These are phyloP conservation scores for Epirrita christyi DNA, from an alignment of 2,888 invertebrate genomes.

Conservation along the genomic window DNA sequence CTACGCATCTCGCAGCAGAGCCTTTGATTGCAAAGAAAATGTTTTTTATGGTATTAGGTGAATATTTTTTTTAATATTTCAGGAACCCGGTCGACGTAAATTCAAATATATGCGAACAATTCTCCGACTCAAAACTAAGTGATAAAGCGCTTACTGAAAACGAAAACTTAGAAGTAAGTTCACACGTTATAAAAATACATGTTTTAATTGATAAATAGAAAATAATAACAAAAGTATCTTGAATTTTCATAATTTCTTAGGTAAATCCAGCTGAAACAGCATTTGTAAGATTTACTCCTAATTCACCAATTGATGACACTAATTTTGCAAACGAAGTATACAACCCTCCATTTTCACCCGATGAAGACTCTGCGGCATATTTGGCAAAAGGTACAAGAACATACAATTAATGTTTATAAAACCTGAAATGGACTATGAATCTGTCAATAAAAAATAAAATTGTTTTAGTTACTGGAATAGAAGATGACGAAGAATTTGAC, in stretches of 20 bases:
- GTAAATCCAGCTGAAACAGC: constrained; percentile 89
- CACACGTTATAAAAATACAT: neutral
- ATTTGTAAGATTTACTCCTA: constrained; percentile 91
- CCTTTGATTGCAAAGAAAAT: neutral
- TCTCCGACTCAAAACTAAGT: constrained; percentile 68
- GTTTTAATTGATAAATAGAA: neutral
- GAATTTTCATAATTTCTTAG: constrained; percentile 40
- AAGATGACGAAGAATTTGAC: constrained; percentile 45
- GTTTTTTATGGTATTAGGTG: too few species aligned
- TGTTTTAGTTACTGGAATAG: constrained; percentile 35
- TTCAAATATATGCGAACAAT: constrained; percentile 73
- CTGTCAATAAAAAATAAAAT: too few species aligned
- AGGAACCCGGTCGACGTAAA: constrained; percentile 71
- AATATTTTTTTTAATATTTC: constrained; percentile 35
- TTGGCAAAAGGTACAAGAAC: constrained; percentile 60
- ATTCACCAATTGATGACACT: constrained; percentile 84
- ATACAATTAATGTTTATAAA: neutral
- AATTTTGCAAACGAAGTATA: constrained; percentile 93
- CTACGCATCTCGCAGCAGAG: constrained; percentile 14
- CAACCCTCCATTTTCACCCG: constrained; percentile 87
- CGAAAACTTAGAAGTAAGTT: constrained; percentile 55
- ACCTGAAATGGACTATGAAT: neutral
- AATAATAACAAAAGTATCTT: neutral
- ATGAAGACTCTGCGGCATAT: constrained; percentile 67
- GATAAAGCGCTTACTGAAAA: constrained; percentile 49